Percentiles rank a stretch among this genome's conserved stretches.
These are phyloP conservation scores for Mesochorus sp. DNA, from an alignment of 2,888 invertebrate species.

Conservation along the genomic window DNA sequence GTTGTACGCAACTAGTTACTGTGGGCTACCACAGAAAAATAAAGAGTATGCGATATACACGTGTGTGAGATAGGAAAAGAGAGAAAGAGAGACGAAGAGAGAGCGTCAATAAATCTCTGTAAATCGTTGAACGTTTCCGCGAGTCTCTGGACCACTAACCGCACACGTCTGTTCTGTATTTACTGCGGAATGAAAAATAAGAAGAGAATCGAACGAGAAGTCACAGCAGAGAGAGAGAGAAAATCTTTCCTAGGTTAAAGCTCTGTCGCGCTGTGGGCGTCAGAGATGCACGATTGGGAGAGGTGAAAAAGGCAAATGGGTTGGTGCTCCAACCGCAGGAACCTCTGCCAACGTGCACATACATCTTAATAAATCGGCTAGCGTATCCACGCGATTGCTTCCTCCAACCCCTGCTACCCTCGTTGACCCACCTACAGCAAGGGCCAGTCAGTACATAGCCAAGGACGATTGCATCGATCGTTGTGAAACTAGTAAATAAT, in stretches of 20 bases:
- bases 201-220: conserved; percentile 62
- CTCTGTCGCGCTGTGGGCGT: conserved; percentile 12
- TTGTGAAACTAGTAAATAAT: conserved; percentile 43
- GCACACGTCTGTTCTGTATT: conserved; percentile 68
- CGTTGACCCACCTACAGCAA: conserved; percentile 11
- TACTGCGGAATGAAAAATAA: conserved; percentile 70
- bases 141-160: conserved; percentile 61
- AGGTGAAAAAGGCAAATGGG: background rate
- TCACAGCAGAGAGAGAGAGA: conserved; percentile 22
- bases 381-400: conserved; percentile 48
- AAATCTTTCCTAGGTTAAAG: conserved; percentile 47
- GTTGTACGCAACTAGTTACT: conserved; percentile 29
- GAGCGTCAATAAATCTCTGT: conserved; percentile 68
- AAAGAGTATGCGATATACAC: background rate
- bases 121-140: conserved; percentile 67
- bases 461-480: conserved; percentile 17
- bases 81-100: background rate
- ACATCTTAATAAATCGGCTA: conserved; percentile 60
- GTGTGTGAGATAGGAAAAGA: background rate
- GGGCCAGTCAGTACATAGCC: background rate
- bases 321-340: conserved; percentile 46
- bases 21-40: too few relatives aligned
- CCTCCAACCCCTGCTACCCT: background rate
- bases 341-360: conserved; percentile 54
- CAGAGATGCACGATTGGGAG: background rate